A percentile compares a stretch with the other conserved stretches of the same genome.
phyloP scores from a whole-genome alignment of 1,140 invertebrate genomes.

The Bombus balteatus region DNA sequence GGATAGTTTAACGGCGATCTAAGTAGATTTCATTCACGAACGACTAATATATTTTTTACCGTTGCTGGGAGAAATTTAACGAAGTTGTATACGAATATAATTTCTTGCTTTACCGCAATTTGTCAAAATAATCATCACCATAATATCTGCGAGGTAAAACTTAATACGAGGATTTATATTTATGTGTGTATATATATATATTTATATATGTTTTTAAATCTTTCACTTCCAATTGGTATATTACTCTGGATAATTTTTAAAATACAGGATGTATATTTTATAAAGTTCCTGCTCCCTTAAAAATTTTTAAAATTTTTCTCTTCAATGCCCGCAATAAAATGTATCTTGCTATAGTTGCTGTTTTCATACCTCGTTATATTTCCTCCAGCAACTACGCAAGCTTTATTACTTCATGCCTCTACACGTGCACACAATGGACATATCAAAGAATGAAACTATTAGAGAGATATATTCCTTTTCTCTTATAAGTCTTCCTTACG shows the following conservation, averaged over 20 bases:
- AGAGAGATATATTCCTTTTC: constrained; percentile 1
- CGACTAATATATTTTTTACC: constrained; percentile 4
- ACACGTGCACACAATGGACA: constrained; percentile 30
- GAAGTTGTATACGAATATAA: not conserved
- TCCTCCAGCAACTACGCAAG: not conserved
- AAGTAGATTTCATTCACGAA: not conserved
- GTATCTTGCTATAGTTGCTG: not conserved
- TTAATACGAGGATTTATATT: too few species aligned
- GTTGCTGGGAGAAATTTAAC: constrained; percentile 9
- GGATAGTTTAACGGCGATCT: not conserved
- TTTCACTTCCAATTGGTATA: not conserved
- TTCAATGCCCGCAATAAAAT: too few species aligned
- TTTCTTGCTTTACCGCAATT: not conserved
- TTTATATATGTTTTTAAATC: too few species aligned
- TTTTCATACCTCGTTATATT: not conserved
- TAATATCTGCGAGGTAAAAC: too few species aligned
- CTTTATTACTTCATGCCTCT: constrained; percentile 34
- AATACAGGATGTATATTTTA: not conserved
- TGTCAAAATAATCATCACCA: not conserved
- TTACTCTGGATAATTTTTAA: not conserved
- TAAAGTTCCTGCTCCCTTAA: not conserved
- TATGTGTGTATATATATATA: too few species aligned
- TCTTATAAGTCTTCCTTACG: not conserved
- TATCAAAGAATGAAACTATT: constrained; percentile 18
- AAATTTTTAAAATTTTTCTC: not conserved